Evolutionary conservation across 2,888 invertebrate genomes (phyloP).

Genomic region (Ptychoptera contaminata): DNA sequence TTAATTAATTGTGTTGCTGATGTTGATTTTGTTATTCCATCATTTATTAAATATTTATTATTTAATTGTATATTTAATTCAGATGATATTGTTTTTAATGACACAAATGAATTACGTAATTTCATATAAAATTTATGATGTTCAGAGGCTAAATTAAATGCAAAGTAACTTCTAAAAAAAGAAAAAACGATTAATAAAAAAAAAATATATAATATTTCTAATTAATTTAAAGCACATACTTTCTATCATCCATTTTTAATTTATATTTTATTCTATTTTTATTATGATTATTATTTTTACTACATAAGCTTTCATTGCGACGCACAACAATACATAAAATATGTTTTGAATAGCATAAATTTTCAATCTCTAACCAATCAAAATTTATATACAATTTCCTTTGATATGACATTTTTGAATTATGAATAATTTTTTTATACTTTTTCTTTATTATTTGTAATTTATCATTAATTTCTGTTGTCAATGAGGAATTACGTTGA

Average conservation of each 20-base stretch:
- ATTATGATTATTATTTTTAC: slow-evolving; percentile 39
- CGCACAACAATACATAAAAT: slow-evolving; percentile 43
- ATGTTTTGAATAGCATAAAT: slow-evolving; percentile 59
- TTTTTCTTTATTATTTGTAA: not conserved
- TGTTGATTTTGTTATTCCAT: not conserved
- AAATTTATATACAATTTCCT: slow-evolving; percentile 32
- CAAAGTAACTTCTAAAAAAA: slow-evolving; percentile 44
- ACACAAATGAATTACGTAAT: slow-evolving; percentile 53
- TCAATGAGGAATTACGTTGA: slow-evolving; percentile 8
- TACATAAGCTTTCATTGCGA: slow-evolving; percentile 36
- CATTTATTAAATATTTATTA: not conserved
- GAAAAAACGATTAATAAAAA: slow-evolving; percentile 4
- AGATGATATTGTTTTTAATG: slow-evolving; percentile 44
- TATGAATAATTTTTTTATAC: slow-evolving; percentile 1
- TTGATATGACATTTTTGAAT: slow-evolving; percentile 20
- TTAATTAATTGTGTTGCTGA: not conserved
- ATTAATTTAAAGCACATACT: slow-evolving; percentile 31
- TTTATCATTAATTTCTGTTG: not conserved
- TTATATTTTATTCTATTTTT: slow-evolving; percentile 52
- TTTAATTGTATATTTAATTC: slow-evolving; percentile 38
- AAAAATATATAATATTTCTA: not conserved
- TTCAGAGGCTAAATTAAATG: slow-evolving; percentile 60
- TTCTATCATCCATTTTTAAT: slow-evolving; percentile 55
- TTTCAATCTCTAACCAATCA: slow-evolving; percentile 59
- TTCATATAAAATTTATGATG: slow-evolving; percentile 64